phyloP scores from a whole-genome alignment of 2,888 invertebrate species.

The Cheiracanthium punctorium region DNA sequence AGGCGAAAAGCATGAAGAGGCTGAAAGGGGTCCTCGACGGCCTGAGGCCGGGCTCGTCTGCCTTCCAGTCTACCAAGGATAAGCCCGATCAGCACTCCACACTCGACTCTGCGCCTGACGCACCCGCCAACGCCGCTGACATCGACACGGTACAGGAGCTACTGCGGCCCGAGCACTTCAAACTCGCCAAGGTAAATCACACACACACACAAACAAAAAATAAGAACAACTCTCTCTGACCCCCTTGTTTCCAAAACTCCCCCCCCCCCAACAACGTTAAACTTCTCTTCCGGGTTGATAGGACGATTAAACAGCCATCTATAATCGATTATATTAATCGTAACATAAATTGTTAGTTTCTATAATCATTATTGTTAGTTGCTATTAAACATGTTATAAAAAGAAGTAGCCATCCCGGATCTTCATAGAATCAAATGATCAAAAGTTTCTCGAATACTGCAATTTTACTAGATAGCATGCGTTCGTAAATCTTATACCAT shows the following conservation, averaged over 20 bases:
- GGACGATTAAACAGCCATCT: too few relatives aligned
- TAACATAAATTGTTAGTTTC: too few relatives aligned
- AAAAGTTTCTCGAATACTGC: too few relatives aligned
- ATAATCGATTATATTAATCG: too few relatives aligned
- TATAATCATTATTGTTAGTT: too few relatives aligned
- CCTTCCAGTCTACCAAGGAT: slow-evolving; percentile 57
- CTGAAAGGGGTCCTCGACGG: slow-evolving; percentile 68
- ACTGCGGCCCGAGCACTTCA: slow-evolving; percentile 61
- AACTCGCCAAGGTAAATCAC: slow-evolving; percentile 53
- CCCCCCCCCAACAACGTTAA: not conserved
- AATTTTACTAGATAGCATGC: too few relatives aligned
- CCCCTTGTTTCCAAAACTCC: not conserved
- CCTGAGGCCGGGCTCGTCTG: slow-evolving; percentile 55
- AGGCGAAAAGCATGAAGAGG: slow-evolving; percentile 31
- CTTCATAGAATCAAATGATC: too few relatives aligned
- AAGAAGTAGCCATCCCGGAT: too few relatives aligned
- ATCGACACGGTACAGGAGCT: slow-evolving; percentile 61
- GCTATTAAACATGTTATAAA: too few relatives aligned
- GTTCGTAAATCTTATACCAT: too few relatives aligned
- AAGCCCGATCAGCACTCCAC: slow-evolving; percentile 53
- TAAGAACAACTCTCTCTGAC: not conserved
- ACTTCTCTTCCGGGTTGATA: too few relatives aligned
- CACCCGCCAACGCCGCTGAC: slow-evolving; percentile 37
- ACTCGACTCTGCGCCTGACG: slow-evolving; percentile 51
- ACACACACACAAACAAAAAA: not conserved